These are phyloP conservation scores for Rhogogaster chlorosoma DNA, from an alignment of 2,888 invertebrate species.

Conservation along the genomic window DNA sequence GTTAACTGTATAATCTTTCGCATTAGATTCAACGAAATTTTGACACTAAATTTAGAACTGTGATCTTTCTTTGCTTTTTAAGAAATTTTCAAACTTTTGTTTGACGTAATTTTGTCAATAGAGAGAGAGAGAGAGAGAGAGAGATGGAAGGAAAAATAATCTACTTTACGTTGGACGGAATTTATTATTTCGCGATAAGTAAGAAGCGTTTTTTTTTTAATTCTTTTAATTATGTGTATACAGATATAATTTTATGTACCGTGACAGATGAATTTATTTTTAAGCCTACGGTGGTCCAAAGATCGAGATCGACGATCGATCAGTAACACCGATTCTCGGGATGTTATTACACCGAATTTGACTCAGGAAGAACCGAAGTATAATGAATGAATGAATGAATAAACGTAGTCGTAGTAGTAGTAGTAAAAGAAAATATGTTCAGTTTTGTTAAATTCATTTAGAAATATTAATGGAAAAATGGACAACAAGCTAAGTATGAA, in stretches of 20 bases:
- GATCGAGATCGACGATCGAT: background rate
- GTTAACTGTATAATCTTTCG: too few relatives aligned
- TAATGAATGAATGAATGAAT: background rate
- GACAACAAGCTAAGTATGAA: background rate
- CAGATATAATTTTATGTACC: background rate
- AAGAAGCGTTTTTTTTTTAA: background rate
- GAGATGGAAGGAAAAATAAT: background rate
- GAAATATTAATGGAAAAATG: background rate
- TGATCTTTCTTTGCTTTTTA: too few relatives aligned
- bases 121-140: background rate
- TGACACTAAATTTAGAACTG: too few relatives aligned
- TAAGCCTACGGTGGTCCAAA: background rate
- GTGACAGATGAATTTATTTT: constrained; percentile 23
- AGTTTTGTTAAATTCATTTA: background rate
- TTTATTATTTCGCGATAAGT: background rate
- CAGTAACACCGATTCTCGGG: background rate
- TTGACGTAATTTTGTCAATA: too few relatives aligned
- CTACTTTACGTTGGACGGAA: background rate
- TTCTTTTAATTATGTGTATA: background rate
- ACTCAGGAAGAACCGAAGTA: background rate
- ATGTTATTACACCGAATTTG: background rate
- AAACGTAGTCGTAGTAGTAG: background rate
- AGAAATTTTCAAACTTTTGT: too few relatives aligned
- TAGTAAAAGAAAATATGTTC: too few relatives aligned
- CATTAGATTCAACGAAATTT: background rate